Evolutionary conservation across 1,140 invertebrate species (phyloP).

Genomic region (Mizuhopecten yessoensis): DNA sequence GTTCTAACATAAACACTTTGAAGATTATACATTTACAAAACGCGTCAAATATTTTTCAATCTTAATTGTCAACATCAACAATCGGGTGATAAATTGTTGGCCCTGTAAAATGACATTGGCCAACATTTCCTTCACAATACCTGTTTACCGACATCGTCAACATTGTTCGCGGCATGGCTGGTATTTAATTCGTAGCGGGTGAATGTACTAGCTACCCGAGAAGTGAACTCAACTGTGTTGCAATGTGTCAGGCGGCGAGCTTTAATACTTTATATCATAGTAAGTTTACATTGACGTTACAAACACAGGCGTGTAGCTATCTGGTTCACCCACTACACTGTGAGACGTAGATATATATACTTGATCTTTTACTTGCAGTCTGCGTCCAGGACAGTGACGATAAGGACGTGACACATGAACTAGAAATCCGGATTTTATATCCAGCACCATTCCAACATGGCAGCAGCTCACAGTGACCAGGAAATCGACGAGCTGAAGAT

Average conservation of each 20-base stretch:
- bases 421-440: not conserved
- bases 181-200: not conserved
- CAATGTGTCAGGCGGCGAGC: not conserved
- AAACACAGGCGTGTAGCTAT: too few relatives aligned
- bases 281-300: not conserved
- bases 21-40: too few relatives aligned
- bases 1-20: too few relatives aligned
- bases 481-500: constrained; percentile 62
- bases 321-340: not conserved
- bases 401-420: not conserved
- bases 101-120: too few relatives aligned
- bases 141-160: not conserved
- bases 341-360: not conserved
- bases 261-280: too few relatives aligned
- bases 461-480: constrained; percentile 52
- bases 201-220: not conserved
- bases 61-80: too few relatives aligned
- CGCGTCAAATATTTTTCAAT: too few relatives aligned
- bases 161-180: not conserved
- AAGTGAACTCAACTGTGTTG: not conserved
- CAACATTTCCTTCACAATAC: too few relatives aligned
- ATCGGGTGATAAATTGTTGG: too few relatives aligned
- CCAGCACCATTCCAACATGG: constrained; percentile 55
- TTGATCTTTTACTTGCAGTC: not conserved
- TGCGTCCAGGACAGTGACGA: not conserved